Conservation (phyloP, 2,797 vertebrate species). For the Aldrovandia affinis region DNA sequence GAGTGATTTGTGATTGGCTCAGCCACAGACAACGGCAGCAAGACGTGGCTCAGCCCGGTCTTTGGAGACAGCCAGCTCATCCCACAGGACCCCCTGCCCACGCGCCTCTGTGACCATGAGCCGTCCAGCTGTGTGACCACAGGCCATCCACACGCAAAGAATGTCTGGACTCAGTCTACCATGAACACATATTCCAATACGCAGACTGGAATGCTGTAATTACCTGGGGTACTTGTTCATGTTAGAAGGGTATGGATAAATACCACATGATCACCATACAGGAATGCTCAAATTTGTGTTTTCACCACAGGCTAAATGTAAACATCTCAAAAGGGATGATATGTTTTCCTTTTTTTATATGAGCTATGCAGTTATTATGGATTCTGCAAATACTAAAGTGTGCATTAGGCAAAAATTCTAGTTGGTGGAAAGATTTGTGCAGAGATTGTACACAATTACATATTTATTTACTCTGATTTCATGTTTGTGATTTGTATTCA, state of each 20-base stretch:
- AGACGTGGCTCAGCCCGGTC: neutral
- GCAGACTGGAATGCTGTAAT: neutral
- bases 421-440: neutral
- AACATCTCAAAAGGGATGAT: neutral
- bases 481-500: neutral
- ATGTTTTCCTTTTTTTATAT: neutral
- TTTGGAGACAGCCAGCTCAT: neutral
- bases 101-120: neutral
- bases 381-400: neutral
- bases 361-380: neutral
- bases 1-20: conserved; percentile 12
- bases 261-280: neutral
- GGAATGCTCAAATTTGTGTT: neutral
- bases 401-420: neutral
- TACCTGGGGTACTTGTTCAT: neutral
- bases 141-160: neutral
- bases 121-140: neutral
- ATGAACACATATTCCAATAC: neutral
- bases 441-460: neutral
- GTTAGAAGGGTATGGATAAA: neutral
- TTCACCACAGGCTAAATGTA: neutral
- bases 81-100: neutral
- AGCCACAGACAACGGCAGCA: conserved; percentile 4
- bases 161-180: conserved; percentile 16
- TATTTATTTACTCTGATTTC: too few species aligned